These are phyloP conservation scores for Drosophila murphyi DNA, from an alignment of 1,140 invertebrate species.

Conservation along the genomic window DNA sequence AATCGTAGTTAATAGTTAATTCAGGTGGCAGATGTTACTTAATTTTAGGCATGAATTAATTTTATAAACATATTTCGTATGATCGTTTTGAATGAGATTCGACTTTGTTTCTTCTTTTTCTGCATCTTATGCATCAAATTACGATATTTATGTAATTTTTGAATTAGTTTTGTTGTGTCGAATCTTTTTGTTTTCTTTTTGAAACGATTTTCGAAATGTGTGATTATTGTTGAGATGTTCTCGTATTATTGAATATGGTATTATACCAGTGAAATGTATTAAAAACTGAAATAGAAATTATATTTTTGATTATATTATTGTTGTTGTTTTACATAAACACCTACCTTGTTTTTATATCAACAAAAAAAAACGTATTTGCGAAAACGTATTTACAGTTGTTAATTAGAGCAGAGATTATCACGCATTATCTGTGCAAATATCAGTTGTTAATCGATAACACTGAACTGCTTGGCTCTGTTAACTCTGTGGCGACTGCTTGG, in stretches of 20 bases:
- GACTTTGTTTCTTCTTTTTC: slow-evolving; percentile 5
- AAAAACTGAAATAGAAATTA: slow-evolving; percentile 16
- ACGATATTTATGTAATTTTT: no score
- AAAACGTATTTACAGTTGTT: background rate
- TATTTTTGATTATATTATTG: slow-evolving; percentile 10
- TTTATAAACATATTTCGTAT: background rate
- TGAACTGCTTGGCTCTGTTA: slow-evolving; percentile 15
- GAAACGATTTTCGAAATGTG: slow-evolving; percentile 1
- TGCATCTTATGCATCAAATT: no score
- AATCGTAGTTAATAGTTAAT: slow-evolving; percentile 3
- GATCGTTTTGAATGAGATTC: background rate
- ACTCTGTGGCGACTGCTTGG: background rate
- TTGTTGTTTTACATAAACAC: background rate
- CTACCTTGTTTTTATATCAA: slow-evolving; percentile 4
- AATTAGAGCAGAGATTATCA: slow-evolving; percentile 1
- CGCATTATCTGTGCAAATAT: background rate
- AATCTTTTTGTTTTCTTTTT: background rate
- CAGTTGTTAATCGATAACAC: slow-evolving; percentile 19
- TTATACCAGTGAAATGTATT: slow-evolving; percentile 26
- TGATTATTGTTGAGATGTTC: background rate
- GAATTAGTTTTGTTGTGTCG: no score
- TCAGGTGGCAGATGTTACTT: slow-evolving; percentile 28
- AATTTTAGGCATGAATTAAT: slow-evolving; percentile 9
- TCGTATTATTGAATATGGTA: background rate
- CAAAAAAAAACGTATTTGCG: no score